Conservation (phyloP, 2,888 invertebrate species). For the Carabus problematicus region DNA sequence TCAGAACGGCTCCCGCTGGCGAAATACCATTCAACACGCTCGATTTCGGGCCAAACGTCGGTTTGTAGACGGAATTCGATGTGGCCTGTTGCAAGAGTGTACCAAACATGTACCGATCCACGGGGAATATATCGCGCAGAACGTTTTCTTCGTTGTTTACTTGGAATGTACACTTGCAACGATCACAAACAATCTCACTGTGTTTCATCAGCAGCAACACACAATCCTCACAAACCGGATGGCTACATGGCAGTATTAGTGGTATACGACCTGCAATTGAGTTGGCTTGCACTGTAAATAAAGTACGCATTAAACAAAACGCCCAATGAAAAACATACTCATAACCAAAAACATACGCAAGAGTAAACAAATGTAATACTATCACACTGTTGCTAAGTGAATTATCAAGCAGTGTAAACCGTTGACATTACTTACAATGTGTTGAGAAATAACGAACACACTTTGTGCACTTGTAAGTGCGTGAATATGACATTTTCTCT, state of each 20-base stretch:
- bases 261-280: slow-evolving; percentile 58
- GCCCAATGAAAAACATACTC: background rate
- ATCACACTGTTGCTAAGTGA: background rate
- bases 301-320: background rate
- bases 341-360: background rate
- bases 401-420: background rate
- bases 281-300: slow-evolving; percentile 46
- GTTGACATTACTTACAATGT: background rate
- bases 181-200: slow-evolving; percentile 58
- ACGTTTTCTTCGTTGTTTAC: slow-evolving; percentile 44
- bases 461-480: no score
- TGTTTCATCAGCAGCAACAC: slow-evolving; percentile 50
- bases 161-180: slow-evolving; percentile 59
- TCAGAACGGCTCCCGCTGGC: slow-evolving; percentile 20
- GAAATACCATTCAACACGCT: slow-evolving; percentile 4
- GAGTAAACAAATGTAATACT: background rate
- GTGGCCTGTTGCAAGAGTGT: slow-evolving; percentile 31
- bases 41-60: slow-evolving; percentile 1
- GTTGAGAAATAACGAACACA: no score
- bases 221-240: slow-evolving; percentile 73
- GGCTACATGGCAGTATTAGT: slow-evolving; percentile 70
- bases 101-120: slow-evolving; percentile 57
- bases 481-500: no score
- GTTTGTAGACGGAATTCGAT: background rate
- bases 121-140: slow-evolving; percentile 52